Percentiles rank a stretch among this genome's conserved stretches.
Evolutionary conservation across 2,888 invertebrate genomes (phyloP).

Genomic region (Brenthis hecate): DNA sequence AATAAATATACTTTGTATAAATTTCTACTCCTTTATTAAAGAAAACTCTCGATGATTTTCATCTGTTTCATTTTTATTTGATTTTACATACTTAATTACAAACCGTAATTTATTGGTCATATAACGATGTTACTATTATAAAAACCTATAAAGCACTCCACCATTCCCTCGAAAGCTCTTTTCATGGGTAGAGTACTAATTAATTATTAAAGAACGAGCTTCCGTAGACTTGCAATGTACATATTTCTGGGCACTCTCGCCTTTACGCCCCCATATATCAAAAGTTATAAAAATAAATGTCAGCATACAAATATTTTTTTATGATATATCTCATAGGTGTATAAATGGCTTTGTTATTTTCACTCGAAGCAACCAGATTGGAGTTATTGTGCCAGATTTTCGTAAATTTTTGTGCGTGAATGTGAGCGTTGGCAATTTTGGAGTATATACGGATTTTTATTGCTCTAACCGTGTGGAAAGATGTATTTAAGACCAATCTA

Average conservation of each 20-base stretch:
- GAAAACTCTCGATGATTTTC: no score
- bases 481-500: neutral
- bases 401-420: neutral
- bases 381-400: constrained; percentile 13
- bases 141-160: no score
- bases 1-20: no score
- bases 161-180: no score
- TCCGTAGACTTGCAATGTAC: no score
- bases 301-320: constrained; percentile 14
- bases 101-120: no score
- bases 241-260: neutral
- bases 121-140: no score
- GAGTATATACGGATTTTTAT: neutral
- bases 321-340: constrained; percentile 13
- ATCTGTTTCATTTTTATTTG: no score
- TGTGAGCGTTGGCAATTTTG: neutral
- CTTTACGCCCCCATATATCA: neutral
- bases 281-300: constrained; percentile 3
- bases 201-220: no score
- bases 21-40: no score
- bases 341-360: constrained; percentile 10
- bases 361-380: constrained; percentile 1
- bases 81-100: no score
- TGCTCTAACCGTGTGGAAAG: neutral
- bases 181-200: no score